Conservation (phyloP, 2,113 vertebrate genomes). For the Aplodontia rufa region DNA sequence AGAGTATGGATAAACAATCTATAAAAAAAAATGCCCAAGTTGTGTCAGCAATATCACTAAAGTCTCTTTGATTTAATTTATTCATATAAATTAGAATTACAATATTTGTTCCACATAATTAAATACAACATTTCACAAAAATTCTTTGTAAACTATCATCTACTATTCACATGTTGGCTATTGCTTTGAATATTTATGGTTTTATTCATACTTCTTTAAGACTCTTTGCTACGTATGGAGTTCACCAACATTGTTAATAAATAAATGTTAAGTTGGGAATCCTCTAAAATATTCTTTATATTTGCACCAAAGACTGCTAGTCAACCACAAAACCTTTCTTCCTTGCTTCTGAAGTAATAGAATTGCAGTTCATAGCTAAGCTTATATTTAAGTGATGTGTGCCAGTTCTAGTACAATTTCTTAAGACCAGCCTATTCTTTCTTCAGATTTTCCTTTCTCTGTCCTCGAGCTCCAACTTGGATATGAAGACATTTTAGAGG, state of each 20-base stretch:
- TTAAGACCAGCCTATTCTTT: not conserved
- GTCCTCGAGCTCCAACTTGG: not conserved
- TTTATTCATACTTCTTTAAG: constrained; percentile 10
- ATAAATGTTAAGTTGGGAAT: not conserved
- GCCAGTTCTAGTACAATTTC: not conserved
- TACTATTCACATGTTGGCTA: not conserved
- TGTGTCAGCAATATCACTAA: not conserved
- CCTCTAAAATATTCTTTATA: not conserved
- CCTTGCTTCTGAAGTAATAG: not conserved
- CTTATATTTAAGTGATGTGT: not conserved
- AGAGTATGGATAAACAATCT: not conserved
- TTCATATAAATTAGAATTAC: not conserved
- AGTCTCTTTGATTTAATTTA: not conserved
- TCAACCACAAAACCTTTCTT: not conserved
- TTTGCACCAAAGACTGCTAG: not conserved
- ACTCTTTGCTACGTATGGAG: not conserved
- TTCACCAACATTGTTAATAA: not conserved
- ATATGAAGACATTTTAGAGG: not conserved
- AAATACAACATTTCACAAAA: constrained; percentile 6
- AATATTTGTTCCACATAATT: not conserved
- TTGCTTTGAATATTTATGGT: not conserved
- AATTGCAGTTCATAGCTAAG: not conserved
- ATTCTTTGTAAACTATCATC: not conserved
- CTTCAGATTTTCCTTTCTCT: not conserved
- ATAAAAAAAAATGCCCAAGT: not conserved